Percentiles rank a stretch among this genome's conserved stretches.
Evolutionary conservation across 1,140 invertebrate species (phyloP).

Genomic region (Eupeodes corollae): DNA sequence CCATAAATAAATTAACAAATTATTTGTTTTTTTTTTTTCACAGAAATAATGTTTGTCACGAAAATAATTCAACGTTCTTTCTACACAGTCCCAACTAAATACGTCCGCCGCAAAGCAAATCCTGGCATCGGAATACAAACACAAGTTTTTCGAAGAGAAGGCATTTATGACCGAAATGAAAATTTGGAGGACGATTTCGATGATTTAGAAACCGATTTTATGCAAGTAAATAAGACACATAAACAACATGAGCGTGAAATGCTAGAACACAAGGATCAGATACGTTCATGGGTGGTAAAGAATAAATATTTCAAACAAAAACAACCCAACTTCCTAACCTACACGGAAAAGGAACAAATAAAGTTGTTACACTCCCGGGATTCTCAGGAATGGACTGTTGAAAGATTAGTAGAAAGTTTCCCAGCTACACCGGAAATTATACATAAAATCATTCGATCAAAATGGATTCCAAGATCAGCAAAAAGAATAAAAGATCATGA

Average conservation of each 20-base stretch:
- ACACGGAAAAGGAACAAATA: constrained; percentile 74
- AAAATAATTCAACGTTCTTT: constrained; percentile 8
- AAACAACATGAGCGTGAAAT: constrained; percentile 36
- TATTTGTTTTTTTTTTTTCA: too few species aligned
- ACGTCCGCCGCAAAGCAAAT: constrained; percentile 20
- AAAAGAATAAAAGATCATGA: constrained; percentile 51
- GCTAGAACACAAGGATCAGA: constrained; percentile 29
- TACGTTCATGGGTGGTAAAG: constrained; percentile 49
- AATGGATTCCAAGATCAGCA: constrained; percentile 47
- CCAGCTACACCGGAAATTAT: constrained; percentile 54
- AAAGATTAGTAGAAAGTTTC: constrained; percentile 65
- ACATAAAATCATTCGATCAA: constrained; percentile 47
- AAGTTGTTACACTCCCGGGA: constrained; percentile 51
- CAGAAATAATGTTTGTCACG: too few species aligned
- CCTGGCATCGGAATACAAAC: constrained; percentile 27
- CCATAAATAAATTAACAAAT: too few species aligned
- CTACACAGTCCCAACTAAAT: constrained; percentile 6
- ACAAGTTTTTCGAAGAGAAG: constrained; percentile 6
- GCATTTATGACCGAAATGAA: constrained; percentile 3
- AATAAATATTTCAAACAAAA: constrained; percentile 63
- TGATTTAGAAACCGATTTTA: constrained; percentile 42
- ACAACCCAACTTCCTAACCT: constrained; percentile 65
- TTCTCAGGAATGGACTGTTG: constrained; percentile 60
- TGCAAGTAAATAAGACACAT: constrained; percentile 31
- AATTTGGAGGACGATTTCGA: neutral